Conservation (phyloP, 2,797 vertebrate species). For the Echeneis naucrates region DNA sequence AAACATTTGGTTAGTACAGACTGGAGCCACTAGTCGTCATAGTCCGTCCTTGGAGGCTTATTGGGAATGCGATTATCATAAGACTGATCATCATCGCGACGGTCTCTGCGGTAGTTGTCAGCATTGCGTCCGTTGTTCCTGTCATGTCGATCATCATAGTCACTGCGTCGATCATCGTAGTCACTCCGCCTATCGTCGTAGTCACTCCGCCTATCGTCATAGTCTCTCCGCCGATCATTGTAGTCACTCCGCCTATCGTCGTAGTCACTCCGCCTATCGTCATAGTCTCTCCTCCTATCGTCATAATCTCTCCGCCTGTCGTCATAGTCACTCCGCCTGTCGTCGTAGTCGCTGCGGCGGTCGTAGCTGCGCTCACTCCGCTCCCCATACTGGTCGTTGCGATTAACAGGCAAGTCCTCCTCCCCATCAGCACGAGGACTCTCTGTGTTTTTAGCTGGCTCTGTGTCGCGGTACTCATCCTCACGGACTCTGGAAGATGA, state of each 20-base stretch:
- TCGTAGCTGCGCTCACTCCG: constrained; percentile 26
- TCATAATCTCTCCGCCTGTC: constrained; percentile 28
- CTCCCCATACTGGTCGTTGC: constrained; percentile 30
- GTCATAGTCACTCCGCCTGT: background rate
- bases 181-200: constrained; percentile 32
- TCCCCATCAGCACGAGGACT: background rate
- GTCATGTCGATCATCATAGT: constrained; percentile 31
- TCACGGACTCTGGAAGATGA: constrained; percentile 53
- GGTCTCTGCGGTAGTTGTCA: constrained; percentile 39
- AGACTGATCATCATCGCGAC: constrained; percentile 37
- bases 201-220: constrained; percentile 47
- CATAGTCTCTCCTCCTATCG: constrained; percentile 49
- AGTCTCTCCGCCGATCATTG: constrained; percentile 30
- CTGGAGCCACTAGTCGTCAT: constrained; percentile 29
- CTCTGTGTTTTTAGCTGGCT: constrained; percentile 20
- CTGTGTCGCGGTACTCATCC: constrained; percentile 54
- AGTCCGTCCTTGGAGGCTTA: constrained; percentile 63
- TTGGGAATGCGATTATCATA: constrained; percentile 47
- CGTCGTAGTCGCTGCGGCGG: constrained; percentile 1
- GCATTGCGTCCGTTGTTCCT: constrained; percentile 41
- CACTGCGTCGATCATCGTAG: constrained; percentile 6
- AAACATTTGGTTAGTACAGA: background rate
- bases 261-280: constrained; percentile 39
- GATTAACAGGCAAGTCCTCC: constrained; percentile 26
- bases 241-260: constrained; percentile 40